These are phyloP conservation scores for Sciurus carolinensis DNA, from an alignment of 2,797 vertebrate genomes.

Conservation along the genomic window DNA sequence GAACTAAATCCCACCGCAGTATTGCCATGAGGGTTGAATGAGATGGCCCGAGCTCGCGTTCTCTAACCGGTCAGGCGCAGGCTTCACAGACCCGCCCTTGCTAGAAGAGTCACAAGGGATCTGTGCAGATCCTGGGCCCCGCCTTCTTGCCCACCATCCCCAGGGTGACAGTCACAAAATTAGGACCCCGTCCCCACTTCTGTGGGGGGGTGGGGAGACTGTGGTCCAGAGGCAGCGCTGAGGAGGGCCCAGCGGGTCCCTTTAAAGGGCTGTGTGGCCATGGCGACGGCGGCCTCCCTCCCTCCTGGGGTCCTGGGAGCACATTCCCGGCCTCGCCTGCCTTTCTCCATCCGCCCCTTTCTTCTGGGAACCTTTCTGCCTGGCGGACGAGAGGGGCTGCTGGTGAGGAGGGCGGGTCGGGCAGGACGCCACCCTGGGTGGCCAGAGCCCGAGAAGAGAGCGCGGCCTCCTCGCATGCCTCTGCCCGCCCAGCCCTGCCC, in stretches of 20 bases:
- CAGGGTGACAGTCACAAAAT: not conserved
- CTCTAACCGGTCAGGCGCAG: not conserved
- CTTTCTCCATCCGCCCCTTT: too few species aligned
- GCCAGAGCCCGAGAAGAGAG: too few species aligned
- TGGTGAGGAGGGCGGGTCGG: too few species aligned
- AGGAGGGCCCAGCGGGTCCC: not conserved
- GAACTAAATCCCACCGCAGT: not conserved
- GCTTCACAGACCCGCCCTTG: not conserved
- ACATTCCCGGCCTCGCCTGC: too few species aligned
- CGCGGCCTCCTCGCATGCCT: too few species aligned
- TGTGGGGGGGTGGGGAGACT: not conserved
- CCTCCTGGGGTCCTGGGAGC: too few species aligned
- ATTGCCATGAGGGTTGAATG: not conserved
- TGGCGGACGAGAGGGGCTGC: too few species aligned
- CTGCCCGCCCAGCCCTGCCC: too few species aligned
- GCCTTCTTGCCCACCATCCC: not conserved
- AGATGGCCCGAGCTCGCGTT: not conserved
- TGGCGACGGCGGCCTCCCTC: not conserved
- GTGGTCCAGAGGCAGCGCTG: not conserved
- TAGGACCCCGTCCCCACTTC: not conserved
- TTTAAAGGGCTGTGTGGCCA: not conserved
- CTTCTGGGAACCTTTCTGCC: too few species aligned
- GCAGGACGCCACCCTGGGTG: too few species aligned
- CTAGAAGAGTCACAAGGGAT: not conserved
- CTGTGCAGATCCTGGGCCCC: not conserved